phyloP scores from a whole-genome alignment of 2,888 invertebrate species.

The Caenorhabditis zanzibari region DNA sequence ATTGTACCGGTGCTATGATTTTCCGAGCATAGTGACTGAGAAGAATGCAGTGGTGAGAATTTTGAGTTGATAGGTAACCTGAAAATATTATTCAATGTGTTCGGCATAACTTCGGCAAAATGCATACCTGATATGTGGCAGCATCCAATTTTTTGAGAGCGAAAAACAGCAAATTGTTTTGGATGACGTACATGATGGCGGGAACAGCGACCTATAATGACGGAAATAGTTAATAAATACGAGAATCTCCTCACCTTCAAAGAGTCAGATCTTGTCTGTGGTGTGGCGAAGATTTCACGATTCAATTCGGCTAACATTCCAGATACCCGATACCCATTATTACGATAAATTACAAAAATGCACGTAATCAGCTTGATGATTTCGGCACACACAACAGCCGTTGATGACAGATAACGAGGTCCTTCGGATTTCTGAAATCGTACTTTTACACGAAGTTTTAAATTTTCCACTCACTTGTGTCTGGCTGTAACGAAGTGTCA shows the following conservation, averaged over 20 bases:
- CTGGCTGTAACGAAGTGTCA: conserved; percentile 84
- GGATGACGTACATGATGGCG: conserved; percentile 85
- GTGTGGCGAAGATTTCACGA: conserved; percentile 81
- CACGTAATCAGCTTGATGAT: conserved; percentile 84
- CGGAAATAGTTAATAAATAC: too few relatives aligned
- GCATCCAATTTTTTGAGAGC: conserved; percentile 85
- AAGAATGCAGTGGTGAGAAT: conserved; percentile 97
- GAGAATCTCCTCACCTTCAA: conserved; percentile 82
- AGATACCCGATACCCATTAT: conserved; percentile 73
- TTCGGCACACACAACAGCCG: conserved; percentile 84
- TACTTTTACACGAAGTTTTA: too few relatives aligned
- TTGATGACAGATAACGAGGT: conserved; percentile 83
- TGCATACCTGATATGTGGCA: conserved; percentile 85
- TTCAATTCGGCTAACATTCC: conserved; percentile 76
- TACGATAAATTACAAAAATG: conserved; percentile 78
- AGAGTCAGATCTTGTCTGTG: conserved; percentile 83
- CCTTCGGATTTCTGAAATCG: conserved; percentile 78
- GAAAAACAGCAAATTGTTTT: conserved; percentile 85
- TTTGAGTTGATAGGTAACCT: conserved; percentile 98
- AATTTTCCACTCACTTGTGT: conserved; percentile 76
- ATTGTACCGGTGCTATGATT: conserved; percentile 86
- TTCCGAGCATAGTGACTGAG: conserved; percentile 92
- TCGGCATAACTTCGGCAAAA: too few relatives aligned
- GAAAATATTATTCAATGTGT: conserved; percentile 63
- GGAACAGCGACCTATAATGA: conserved; percentile 81